Base-by-base conservation (phyloP, 1,140 invertebrate genomes). In the Drosophila mauritiana region DNA sequence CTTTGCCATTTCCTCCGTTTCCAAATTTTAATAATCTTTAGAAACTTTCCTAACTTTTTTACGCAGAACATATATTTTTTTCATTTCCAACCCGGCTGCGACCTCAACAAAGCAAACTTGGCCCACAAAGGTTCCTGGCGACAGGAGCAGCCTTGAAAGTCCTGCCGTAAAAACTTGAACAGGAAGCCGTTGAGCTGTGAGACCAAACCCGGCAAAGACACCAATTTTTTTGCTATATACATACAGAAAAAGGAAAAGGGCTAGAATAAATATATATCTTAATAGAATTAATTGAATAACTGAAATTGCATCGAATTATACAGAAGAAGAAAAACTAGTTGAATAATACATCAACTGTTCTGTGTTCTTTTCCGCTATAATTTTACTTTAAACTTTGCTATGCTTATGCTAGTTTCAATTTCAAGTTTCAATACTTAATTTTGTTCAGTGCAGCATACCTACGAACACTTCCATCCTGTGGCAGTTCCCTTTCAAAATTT, bases 11-110 rank as follows among this genome's bases (percentile, higher is more conserved):
- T 42, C 13, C 37, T 34, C 46, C 8, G 15, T 40, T 36, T 8
- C 25, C 39, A 43, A 55, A 69, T 70, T 70, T 70, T 70, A 70
- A 70, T 70, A 70, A 70, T 40, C 64, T 64, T 49, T 57, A 20
- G 17, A 48, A 69, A 48, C 52, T 70, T 48, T 48, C 27, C 27
- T 43, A 70, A 69, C 64, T 57, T 57, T 70, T 64, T 43, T 36
- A 4, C 12, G n/a, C 31, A 8, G 1, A 31, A 3, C 31, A 31
- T 31, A 51, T 53, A 36, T 52, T 46, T 67, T 67, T 65, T 56
- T 7, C 12, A 13, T 7, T 3, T 48, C 48, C 51, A 34, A 25
- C 25, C 40, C 8, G 49, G 64, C 51, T 70, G 20, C 70, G 67
- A 70, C 67, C 67, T 70, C 67, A 70, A 42, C 67, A 70, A 70